Evolutionary conservation across 2,113 vertebrate species (phyloP).

Genomic region (Capreolus pygargus): DNA sequence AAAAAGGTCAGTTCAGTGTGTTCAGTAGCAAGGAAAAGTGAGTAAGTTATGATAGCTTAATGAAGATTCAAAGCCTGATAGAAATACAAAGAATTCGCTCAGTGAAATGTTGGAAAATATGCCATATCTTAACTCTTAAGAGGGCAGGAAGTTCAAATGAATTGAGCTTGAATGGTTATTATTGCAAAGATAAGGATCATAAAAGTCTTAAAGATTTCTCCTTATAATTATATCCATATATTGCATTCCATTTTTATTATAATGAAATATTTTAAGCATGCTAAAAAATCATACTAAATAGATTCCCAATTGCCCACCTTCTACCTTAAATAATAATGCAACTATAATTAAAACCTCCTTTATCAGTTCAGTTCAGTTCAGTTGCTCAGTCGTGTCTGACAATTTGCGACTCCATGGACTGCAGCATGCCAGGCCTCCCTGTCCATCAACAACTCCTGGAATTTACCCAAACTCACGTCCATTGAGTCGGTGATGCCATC

Average conservation of each 20-base stretch:
- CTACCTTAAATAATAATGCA: neutral
- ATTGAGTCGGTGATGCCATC: neutral
- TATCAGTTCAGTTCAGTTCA: neutral
- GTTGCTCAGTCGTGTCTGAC: fast-evolving
- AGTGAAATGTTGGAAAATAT: neutral
- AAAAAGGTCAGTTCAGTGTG: neutral
- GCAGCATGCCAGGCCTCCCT: neutral
- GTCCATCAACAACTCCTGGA: neutral
- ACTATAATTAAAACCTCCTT: neutral
- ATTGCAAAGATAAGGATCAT: neutral
- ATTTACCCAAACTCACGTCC: neutral
- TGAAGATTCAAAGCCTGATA: neutral
- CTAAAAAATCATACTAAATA: neutral
- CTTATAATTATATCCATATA: neutral
- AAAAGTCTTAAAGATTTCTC: neutral
- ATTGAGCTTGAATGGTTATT: neutral
- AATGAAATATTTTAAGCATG: constrained; percentile 9
- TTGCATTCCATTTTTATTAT: neutral
- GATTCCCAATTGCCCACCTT: neutral
- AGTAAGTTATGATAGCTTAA: neutral
- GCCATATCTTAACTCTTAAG: neutral
- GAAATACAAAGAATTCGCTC: neutral
- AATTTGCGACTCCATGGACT: neutral
- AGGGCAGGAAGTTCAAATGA: neutral
- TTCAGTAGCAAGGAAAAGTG: neutral